Conservation (phyloP, 1,140 invertebrate genomes). For the Aphelenchoides fujianensis region DNA sequence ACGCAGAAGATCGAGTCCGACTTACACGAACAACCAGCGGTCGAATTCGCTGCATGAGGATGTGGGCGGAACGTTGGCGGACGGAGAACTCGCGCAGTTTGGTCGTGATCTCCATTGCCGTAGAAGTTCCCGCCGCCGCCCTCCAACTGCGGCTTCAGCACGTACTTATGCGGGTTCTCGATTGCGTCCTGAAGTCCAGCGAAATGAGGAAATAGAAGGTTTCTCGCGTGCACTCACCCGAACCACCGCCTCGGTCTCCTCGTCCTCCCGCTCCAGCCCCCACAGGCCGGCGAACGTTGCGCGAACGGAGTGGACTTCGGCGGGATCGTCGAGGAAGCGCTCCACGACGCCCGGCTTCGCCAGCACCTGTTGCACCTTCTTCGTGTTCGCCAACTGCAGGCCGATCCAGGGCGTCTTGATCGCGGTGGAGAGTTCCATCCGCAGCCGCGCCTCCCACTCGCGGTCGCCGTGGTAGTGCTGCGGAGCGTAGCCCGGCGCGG, state of each 20-base stretch:
- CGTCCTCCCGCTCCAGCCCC: slow-evolving; percentile 70
- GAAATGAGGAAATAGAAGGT: background rate
- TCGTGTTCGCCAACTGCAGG: slow-evolving; percentile 69
- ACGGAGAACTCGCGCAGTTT: slow-evolving; percentile 70
- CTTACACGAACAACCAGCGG: slow-evolving; percentile 53
- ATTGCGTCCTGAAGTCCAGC: slow-evolving; percentile 74
- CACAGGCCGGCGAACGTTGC: slow-evolving; percentile 86
- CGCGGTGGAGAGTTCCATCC: slow-evolving; percentile 80
- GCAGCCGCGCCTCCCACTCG: slow-evolving; percentile 80
- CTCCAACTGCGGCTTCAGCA: slow-evolving; percentile 95
- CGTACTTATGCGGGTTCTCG: slow-evolving; percentile 76
- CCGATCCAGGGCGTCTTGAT: slow-evolving; percentile 94
- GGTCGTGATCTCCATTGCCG: slow-evolving; percentile 73
- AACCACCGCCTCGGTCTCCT: slow-evolving; percentile 43
- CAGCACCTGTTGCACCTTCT: slow-evolving; percentile 66
- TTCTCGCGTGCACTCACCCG: slow-evolving; percentile 24
- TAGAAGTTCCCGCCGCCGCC: slow-evolving; percentile 79
- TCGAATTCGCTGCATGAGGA: slow-evolving; percentile 78
- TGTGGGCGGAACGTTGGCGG: slow-evolving; percentile 77
- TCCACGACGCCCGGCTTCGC: slow-evolving; percentile 71
- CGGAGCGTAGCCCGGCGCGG: slow-evolving; percentile 82
- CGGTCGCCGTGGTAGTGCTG: slow-evolving; percentile 66
- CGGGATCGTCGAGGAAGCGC: slow-evolving; percentile 59
- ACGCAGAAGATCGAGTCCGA: too few species aligned
- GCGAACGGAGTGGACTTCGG: slow-evolving; percentile 68